A percentile compares a stretch with the other conserved stretches of the same genome.
phyloP scores from a whole-genome alignment of 2,888 invertebrate species.

The Amiota mariae region DNA sequence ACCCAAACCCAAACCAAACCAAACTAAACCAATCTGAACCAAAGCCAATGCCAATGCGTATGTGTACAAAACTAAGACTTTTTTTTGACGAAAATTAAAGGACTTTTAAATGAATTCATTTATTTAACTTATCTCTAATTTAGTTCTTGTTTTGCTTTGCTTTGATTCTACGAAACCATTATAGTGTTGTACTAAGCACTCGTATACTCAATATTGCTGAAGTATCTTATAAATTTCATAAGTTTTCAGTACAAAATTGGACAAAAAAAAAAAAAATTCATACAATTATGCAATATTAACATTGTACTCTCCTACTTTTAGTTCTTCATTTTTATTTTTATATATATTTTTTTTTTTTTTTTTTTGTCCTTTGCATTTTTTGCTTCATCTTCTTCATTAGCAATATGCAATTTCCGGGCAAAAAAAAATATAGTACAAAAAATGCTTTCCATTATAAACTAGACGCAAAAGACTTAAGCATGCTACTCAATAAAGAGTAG shows the following conservation, averaged over 20 bases:
- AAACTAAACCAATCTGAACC: no score
- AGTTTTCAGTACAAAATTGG: no score
- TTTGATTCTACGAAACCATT: no score
- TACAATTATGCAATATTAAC: no score
- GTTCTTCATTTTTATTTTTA: no score
- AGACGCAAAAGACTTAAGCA: slow-evolving; percentile 8
- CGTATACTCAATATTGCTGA: background rate
- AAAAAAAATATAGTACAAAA: background rate
- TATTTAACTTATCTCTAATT: slow-evolving; percentile 36
- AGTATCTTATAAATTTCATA: no score
- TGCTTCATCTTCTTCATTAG: slow-evolving; percentile 8
- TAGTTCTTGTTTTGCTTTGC: background rate
- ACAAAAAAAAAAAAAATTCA: no score
- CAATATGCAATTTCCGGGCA: slow-evolving; percentile 24
- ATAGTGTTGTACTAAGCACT: background rate
- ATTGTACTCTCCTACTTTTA: no score
- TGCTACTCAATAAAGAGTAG: slow-evolving; percentile 6
- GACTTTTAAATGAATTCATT: slow-evolving; percentile 57
- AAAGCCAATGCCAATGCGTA: no score
- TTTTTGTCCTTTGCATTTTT: no score
- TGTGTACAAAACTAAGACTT: no score
- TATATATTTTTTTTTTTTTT: no score
- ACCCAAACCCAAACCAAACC: slow-evolving; percentile 7
- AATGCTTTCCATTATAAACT: slow-evolving; percentile 14
- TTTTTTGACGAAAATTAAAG: slow-evolving; percentile 36